Percentiles rank a stretch among this genome's conserved stretches.
These are phyloP conservation scores for Prionace glauca DNA, from an alignment of 2,797 vertebrate species.

Conservation along the genomic window DNA sequence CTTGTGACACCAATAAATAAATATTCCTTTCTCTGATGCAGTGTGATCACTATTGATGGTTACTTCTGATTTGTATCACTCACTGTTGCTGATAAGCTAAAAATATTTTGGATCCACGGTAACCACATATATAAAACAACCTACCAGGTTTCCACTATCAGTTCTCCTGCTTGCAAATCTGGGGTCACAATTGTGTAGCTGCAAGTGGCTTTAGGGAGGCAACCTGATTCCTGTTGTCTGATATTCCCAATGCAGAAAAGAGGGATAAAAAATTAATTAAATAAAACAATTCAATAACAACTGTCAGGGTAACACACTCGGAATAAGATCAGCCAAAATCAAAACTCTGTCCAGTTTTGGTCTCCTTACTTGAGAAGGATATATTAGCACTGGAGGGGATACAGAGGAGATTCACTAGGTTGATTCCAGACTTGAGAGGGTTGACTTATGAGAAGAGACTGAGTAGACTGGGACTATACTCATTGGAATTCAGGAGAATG, in stretches of 20 bases:
- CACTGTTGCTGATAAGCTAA: not conserved
- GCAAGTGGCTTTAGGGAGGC: not conserved
- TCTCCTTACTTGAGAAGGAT: too few relatives aligned
- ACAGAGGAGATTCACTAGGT: too few relatives aligned
- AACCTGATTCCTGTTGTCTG: not conserved
- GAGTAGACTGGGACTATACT: too few relatives aligned
- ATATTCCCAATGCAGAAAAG: not conserved
- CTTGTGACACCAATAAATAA: too few relatives aligned
- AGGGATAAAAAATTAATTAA: not conserved
- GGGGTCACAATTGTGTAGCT: not conserved
- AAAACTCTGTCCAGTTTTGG: too few relatives aligned
- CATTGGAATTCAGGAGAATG: too few relatives aligned
- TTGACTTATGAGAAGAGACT: too few relatives aligned
- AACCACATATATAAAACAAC: not conserved
- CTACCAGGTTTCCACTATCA: not conserved
- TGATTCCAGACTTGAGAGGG: too few relatives aligned
- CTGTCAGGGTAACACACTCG: not conserved
- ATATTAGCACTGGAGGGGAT: too few relatives aligned
- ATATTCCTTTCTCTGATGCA: not conserved
- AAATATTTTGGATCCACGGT: not conserved
- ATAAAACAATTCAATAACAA: not conserved
- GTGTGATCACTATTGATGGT: not conserved
- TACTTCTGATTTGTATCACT: not conserved
- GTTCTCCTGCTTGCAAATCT: not conserved
- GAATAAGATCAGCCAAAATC: not conserved